A percentile compares a stretch with the other conserved stretches of the same genome.
Evolutionary conservation across 2,113 vertebrate genomes (phyloP).

Genomic region (Apodemus sylvaticus): DNA sequence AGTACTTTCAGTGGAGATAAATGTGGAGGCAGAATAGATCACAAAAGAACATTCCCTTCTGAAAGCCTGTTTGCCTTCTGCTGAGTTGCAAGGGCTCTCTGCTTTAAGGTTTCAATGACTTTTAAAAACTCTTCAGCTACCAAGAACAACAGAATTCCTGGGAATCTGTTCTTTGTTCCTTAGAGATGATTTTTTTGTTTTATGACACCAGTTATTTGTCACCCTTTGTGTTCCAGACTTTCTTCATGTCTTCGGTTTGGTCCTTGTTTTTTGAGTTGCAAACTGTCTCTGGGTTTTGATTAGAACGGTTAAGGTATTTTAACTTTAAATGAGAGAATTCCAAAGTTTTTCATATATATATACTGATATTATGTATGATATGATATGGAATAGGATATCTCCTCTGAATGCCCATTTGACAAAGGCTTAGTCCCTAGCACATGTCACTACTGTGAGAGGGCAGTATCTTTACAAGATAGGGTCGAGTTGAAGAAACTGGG

Average conservation of each 20-base stretch:
- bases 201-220: not conserved
- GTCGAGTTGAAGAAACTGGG: not conserved
- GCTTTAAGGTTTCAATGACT: not conserved
- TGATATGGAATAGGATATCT: not conserved
- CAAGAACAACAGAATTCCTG: not conserved
- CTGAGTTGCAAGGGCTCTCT: conserved; percentile 21
- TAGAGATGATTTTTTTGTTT: not conserved
- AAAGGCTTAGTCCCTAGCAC: not conserved
- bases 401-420: not conserved
- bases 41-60: conserved; percentile 3
- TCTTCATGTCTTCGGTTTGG: not conserved
- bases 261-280: conserved; percentile 8
- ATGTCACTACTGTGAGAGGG: not conserved
- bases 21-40: conserved; percentile 20
- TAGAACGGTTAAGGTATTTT: not conserved
- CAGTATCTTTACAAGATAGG: not conserved
- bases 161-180: not conserved
- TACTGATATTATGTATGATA: not conserved
- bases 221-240: not conserved
- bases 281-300: not conserved
- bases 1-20: conserved; percentile 25
- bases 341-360: not conserved
- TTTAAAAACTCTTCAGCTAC: not conserved
- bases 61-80: conserved; percentile 10
- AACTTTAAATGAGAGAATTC: not conserved